These are phyloP conservation scores for Nannoperca obscura DNA, from an alignment of 2,797 vertebrate species.

Conservation along the genomic window DNA sequence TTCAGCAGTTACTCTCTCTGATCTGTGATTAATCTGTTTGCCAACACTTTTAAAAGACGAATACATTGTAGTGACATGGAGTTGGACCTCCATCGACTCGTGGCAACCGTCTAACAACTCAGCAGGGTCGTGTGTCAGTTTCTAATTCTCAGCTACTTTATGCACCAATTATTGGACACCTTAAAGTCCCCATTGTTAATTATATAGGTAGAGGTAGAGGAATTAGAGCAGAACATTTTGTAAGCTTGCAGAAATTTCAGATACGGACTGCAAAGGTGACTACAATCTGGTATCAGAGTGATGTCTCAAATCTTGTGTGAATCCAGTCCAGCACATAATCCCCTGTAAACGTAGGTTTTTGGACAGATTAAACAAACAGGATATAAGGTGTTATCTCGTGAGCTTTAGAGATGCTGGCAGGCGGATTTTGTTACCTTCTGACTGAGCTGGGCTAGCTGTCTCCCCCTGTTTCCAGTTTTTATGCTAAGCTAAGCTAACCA, in stretches of 20 bases:
- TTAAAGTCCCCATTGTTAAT: neutral
- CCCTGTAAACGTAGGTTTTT: too few species aligned
- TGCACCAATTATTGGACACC: neutral
- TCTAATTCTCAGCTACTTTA: neutral
- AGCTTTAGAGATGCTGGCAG: neutral
- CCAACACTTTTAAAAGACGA: neutral
- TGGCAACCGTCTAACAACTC: neutral
- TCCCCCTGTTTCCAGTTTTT: neutral
- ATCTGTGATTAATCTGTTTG: neutral
- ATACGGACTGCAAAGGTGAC: neutral
- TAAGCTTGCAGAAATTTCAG: neutral
- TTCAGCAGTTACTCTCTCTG: neutral
- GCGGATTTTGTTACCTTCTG: neutral
- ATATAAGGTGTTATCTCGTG: neutral
- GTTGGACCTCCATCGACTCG: neutral
- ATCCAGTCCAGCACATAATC: neutral
- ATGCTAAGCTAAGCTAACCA: neutral
- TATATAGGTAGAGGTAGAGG: neutral
- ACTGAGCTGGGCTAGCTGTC: neutral
- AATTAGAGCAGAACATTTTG: neutral
- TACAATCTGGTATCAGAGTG: neutral
- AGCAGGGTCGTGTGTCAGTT: neutral
- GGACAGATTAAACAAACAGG: neutral
- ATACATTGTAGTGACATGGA: neutral
- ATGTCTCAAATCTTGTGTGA: neutral